Conservation (phyloP, 2,113 vertebrate genomes). For the Mohoua ochrocephala region DNA sequence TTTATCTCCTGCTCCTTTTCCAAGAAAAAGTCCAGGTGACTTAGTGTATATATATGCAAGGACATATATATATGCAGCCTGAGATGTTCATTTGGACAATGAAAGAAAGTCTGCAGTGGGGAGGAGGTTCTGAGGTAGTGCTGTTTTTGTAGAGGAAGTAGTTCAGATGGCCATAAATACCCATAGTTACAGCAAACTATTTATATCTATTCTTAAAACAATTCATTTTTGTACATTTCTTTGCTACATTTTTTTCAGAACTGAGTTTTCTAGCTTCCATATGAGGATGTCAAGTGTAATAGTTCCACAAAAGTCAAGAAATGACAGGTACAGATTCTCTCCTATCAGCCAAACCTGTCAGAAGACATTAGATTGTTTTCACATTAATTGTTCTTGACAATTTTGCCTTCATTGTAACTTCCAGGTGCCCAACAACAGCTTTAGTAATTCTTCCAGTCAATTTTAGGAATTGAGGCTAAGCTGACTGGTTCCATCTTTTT, state of each 20-base stretch:
- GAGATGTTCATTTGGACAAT: background rate
- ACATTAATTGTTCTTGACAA: background rate
- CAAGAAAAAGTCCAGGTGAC: background rate
- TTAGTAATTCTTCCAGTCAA: background rate
- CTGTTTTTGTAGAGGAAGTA: background rate
- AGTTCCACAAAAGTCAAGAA: background rate
- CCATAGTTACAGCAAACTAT: background rate
- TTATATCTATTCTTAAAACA: background rate
- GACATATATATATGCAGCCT: background rate
- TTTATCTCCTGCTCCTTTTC: background rate
- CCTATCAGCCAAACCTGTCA: background rate
- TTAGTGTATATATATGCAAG: background rate
- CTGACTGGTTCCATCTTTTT: background rate
- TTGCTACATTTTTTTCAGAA: background rate
- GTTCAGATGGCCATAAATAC: background rate
- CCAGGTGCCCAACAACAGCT: background rate
- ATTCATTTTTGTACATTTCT: background rate
- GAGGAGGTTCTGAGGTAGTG: background rate
- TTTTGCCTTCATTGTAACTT: conserved; percentile 4
- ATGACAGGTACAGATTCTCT: background rate
- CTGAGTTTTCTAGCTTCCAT: background rate
- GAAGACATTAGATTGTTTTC: background rate
- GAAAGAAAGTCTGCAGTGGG: background rate
- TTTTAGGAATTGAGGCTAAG: background rate
- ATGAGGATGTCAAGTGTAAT: conserved; percentile 17